Evolutionary conservation across 2,797 vertebrate species (phyloP).

Genomic region (Glossophaga mutica): DNA sequence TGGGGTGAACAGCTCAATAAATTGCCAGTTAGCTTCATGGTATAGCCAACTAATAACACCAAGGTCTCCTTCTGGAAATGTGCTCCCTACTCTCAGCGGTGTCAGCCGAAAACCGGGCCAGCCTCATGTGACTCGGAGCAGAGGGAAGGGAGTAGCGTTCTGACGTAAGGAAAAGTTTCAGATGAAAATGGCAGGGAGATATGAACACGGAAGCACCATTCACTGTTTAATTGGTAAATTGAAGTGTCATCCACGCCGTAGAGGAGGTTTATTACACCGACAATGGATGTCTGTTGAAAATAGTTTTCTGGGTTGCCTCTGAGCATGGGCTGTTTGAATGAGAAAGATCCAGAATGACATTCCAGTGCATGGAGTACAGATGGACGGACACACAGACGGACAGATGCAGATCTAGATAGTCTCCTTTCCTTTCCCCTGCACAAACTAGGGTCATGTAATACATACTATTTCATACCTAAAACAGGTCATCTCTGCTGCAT

Average conservation of each 20-base stretch:
- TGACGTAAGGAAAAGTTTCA: background rate
- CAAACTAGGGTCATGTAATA: background rate
- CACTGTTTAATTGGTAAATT: conserved; percentile 45
- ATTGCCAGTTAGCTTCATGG: background rate
- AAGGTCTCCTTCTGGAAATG: background rate
- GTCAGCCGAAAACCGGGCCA: background rate
- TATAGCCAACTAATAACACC: background rate
- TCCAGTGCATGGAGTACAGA: background rate
- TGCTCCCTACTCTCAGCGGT: background rate
- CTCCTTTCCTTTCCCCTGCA: background rate
- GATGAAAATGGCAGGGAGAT: background rate
- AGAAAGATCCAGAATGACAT: background rate
- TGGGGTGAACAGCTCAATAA: background rate
- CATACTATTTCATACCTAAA: background rate
- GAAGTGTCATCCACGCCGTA: background rate
- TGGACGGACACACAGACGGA: background rate
- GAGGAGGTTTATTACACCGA: background rate
- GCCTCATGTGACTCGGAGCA: background rate
- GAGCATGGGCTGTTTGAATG: background rate
- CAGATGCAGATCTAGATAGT: background rate
- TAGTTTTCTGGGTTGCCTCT: background rate
- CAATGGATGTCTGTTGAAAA: background rate
- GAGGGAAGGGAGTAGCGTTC: background rate
- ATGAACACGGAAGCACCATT: background rate
- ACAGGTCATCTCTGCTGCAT: background rate